These are phyloP conservation scores for Epizoanthus scotinus DNA, from an alignment of 92 coral and sea anemone species.

Conservation along the genomic window DNA sequence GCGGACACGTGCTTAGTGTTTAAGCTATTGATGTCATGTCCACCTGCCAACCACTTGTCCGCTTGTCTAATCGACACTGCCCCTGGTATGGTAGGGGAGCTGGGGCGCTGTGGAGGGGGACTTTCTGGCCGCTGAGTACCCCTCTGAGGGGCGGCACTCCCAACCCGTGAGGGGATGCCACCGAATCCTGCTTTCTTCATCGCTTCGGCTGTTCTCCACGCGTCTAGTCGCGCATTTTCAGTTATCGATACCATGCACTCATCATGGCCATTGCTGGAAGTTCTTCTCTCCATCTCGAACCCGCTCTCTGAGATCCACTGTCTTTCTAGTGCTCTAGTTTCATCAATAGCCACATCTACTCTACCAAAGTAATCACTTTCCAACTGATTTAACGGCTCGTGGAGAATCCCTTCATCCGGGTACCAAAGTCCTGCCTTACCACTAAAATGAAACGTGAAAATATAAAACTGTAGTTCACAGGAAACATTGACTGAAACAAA, in stretches of 20 bases:
- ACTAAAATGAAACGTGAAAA: neutral
- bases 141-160: slow-evolving; percentile 67
- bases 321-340: neutral
- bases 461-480: neutral
- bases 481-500: too few species aligned
- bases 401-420: slow-evolving; percentile 6
- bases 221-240: slow-evolving; percentile 88
- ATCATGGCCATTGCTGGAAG: slow-evolving; percentile 16
- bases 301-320: neutral
- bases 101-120: slow-evolving; percentile 90
- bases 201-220: slow-evolving; percentile 81
- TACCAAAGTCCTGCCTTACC: slow-evolving; percentile 16
- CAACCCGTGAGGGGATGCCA: slow-evolving; percentile 72
- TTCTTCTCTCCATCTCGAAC: slow-evolving; percentile 21
- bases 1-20: slow-evolving; percentile 53
- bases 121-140: slow-evolving; percentile 4
- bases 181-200: slow-evolving; percentile 66
- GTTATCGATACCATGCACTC: slow-evolving; percentile 85
- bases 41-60: slow-evolving; percentile 75
- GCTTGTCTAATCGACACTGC: slow-evolving; percentile 60
- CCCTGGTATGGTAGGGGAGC: slow-evolving; percentile 56
- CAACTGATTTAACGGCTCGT: neutral
- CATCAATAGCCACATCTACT: neutral
- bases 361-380: neutral
- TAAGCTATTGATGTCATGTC: slow-evolving; percentile 59